These are phyloP conservation scores for Hybos culiciformis DNA, from an alignment of 2,888 invertebrate genomes.

Conservation along the genomic window DNA sequence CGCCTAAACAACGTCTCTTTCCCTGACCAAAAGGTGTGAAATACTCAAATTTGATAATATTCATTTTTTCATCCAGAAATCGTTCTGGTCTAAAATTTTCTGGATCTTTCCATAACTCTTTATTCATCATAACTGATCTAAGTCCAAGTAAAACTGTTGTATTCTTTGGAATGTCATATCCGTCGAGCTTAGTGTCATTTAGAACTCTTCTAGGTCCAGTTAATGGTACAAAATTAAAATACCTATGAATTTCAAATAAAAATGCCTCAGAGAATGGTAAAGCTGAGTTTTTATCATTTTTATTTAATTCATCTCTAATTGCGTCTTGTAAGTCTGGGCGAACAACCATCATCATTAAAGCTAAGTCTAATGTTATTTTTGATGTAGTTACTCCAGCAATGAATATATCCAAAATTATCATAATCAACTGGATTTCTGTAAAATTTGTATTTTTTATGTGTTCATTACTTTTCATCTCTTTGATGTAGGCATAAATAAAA, in stretches of 20 bases:
- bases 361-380: constrained; percentile 46
- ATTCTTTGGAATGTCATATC: constrained; percentile 42
- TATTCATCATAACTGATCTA: constrained; percentile 43
- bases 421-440: constrained; percentile 47
- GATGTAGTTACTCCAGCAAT: constrained; percentile 54
- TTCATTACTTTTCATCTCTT: constrained; percentile 40
- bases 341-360: constrained; percentile 44
- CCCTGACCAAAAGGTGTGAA: constrained; percentile 39
- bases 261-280: constrained; percentile 41
- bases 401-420: constrained; percentile 53
- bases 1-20: constrained; percentile 49
- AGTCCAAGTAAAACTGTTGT: constrained; percentile 40
- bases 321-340: constrained; percentile 44
- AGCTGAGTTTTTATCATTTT: constrained; percentile 21
- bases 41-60: constrained; percentile 25
- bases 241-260: constrained; percentile 43
- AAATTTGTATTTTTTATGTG: constrained; percentile 22
- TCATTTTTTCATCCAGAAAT: constrained; percentile 37
- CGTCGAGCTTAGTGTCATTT: constrained; percentile 39
- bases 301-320: constrained; percentile 41
- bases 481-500: constrained; percentile 48
- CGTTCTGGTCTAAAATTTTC: constrained; percentile 49
- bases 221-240: constrained; percentile 41
- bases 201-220: constrained; percentile 43
- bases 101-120: constrained; percentile 46